Percentiles rank a stretch among this genome's conserved stretches.
Conservation (phyloP, 2,888 invertebrate species). For the Eupithecia inturbata region DNA sequence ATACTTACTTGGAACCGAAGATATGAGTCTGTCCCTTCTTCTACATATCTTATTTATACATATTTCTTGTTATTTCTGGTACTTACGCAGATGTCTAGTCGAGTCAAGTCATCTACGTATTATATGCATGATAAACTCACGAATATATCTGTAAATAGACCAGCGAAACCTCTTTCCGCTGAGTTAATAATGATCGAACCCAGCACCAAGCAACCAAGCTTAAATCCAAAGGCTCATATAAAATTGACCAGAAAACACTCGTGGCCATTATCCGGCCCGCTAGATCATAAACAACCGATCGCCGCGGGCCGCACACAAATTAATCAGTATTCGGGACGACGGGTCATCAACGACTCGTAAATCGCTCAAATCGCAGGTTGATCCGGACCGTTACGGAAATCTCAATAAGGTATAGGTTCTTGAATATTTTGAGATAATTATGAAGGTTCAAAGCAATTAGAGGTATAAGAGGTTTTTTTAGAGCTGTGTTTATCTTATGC, state of each 20-base stretch:
- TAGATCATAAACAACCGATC: conserved; percentile 22
- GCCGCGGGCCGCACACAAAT: conserved; percentile 33
- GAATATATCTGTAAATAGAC: too few species aligned
- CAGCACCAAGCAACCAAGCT: background rate
- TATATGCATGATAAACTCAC: too few species aligned
- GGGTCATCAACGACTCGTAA: conserved; percentile 37
- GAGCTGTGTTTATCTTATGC: background rate
- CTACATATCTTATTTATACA: too few species aligned
- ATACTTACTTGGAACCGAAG: too few species aligned
- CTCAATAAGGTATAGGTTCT: conserved; percentile 8
- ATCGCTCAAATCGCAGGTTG: conserved; percentile 44
- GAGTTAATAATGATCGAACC: too few species aligned
- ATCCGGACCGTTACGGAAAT: conserved; percentile 31
- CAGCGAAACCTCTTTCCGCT: too few species aligned
- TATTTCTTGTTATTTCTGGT: too few species aligned
- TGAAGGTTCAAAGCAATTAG: background rate
- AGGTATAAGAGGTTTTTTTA: background rate
- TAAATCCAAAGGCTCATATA: background rate
- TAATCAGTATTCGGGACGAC: conserved; percentile 40
- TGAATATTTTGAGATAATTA: conserved; percentile 2
- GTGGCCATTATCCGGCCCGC: background rate
- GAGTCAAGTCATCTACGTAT: too few species aligned
- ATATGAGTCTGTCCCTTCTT: too few species aligned
- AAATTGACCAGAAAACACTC: background rate
- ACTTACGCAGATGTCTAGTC: too few species aligned